Conservation (phyloP, 1,140 invertebrate genomes). For the Galleria mellonella region DNA sequence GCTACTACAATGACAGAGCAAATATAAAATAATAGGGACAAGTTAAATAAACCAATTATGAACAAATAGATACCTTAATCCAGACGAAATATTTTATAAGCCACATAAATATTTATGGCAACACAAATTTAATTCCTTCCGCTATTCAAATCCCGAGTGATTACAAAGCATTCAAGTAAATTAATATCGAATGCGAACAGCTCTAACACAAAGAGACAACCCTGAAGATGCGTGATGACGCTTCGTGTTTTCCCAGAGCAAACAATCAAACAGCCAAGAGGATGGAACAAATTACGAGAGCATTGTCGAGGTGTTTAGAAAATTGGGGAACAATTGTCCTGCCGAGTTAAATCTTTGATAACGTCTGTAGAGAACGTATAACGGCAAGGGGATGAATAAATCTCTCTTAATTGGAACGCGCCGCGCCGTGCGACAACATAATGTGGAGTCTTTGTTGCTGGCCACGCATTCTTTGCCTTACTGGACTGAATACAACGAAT, state of each 20-base stretch:
- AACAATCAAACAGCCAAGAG: slow-evolving; percentile 48
- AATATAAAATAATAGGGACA: too few relatives aligned
- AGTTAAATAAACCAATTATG: too few relatives aligned
- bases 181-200: slow-evolving; percentile 47
- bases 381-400: slow-evolving; percentile 53
- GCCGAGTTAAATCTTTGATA: slow-evolving; percentile 61
- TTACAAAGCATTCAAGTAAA: slow-evolving; percentile 44
- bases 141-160: slow-evolving; percentile 36
- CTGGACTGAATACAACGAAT: slow-evolving; percentile 34
- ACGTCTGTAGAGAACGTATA: slow-evolving; percentile 50
- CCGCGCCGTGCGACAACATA: slow-evolving; percentile 49
- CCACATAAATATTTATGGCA: slow-evolving; percentile 32
- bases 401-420: slow-evolving; percentile 61
- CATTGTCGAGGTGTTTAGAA: slow-evolving; percentile 64
- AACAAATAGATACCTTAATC: too few relatives aligned
- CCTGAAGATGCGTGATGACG: slow-evolving; percentile 31
- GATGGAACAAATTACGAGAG: slow-evolving; percentile 57
- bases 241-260: slow-evolving; percentile 43
- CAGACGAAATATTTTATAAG: slow-evolving; percentile 11
- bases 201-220: slow-evolving; percentile 33
- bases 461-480: slow-evolving; percentile 32
- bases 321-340: slow-evolving; percentile 60
- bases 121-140: slow-evolving; percentile 35
- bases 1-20: too few relatives aligned
- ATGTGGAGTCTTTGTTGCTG: slow-evolving; percentile 48